Evolutionary conservation across 2,113 vertebrate species (phyloP).

Genomic region (Pedetes capensis): DNA sequence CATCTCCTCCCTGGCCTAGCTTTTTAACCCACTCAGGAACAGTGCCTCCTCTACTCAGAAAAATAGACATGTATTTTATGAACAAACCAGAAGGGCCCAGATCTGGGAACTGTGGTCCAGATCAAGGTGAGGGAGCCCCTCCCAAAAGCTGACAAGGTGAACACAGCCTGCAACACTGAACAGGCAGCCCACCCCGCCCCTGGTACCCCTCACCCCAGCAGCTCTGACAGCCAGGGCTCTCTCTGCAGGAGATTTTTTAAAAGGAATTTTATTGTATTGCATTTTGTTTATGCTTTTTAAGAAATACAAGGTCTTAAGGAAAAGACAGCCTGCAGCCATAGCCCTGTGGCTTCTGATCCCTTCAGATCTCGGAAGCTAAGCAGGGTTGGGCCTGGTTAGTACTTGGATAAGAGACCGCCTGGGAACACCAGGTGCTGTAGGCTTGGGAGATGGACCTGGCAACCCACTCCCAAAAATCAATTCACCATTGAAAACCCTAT

Average conservation of each 20-base stretch:
- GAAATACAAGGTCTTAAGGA: not conserved
- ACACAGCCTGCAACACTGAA: not conserved
- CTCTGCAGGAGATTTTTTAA: not conserved
- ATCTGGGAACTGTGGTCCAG: not conserved
- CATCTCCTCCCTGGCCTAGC: not conserved
- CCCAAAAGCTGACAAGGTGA: no score
- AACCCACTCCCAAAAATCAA: no score
- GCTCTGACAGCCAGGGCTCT: not conserved
- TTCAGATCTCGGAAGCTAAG: no score
- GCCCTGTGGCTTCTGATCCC: no score
- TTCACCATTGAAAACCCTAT: no score
- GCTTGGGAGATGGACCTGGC: no score
- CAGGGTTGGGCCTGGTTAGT: no score
- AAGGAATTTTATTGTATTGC: no score
- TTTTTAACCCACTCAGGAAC: not conserved
- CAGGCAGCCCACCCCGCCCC: not conserved
- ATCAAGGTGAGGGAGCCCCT: not conserved
- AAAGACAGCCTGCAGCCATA: no score
- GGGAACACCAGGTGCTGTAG: no score
- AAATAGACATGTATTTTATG: not conserved
- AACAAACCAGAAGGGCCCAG: not conserved
- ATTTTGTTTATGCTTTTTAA: not conserved
- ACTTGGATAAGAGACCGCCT: no score
- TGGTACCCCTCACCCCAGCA: not conserved
- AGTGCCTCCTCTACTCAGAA: not conserved